These are phyloP conservation scores for Balearica regulorum DNA, from an alignment of 2,797 vertebrate species.

Conservation along the genomic window DNA sequence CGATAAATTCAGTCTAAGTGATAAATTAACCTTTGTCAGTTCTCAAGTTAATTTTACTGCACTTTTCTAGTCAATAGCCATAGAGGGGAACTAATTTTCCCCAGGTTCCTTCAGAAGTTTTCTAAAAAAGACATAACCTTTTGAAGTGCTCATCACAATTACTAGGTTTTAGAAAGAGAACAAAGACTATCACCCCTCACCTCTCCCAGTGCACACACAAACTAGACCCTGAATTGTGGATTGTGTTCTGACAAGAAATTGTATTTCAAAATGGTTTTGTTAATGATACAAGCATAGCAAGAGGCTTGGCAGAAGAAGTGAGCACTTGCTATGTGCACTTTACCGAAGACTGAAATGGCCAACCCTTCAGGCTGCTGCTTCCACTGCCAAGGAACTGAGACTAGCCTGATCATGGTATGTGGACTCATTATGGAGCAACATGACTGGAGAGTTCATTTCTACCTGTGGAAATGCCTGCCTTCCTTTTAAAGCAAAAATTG, in stretches of 20 bases:
- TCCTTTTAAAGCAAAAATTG: not conserved
- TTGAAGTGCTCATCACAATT: not conserved
- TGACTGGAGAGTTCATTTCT: not conserved
- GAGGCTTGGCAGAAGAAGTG: not conserved
- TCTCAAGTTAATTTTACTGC: not conserved
- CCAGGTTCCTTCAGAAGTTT: not conserved
- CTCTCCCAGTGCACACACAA: not conserved
- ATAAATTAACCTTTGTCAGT: not conserved
- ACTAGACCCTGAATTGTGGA: not conserved
- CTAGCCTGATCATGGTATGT: not conserved
- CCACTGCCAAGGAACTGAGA: not conserved
- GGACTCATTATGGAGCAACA: fast-evolving
- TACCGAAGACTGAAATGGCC: not conserved
- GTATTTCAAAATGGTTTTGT: not conserved
- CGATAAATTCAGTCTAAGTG: not conserved
- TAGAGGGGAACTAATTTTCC: not conserved
- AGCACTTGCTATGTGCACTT: fast-evolving
- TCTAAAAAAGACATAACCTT: not conserved
- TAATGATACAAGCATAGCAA: not conserved
- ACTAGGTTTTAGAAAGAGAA: not conserved
- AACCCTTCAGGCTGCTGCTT: not conserved
- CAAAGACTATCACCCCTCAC: fast-evolving
- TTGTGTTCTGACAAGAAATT: not conserved
- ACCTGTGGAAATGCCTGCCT: not conserved
- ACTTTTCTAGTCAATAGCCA: not conserved